A percentile compares a stretch with the other conserved stretches of the same genome.
Evolutionary conservation across 2,113 vertebrate genomes (phyloP).

Genomic region (Pipa parva): DNA sequence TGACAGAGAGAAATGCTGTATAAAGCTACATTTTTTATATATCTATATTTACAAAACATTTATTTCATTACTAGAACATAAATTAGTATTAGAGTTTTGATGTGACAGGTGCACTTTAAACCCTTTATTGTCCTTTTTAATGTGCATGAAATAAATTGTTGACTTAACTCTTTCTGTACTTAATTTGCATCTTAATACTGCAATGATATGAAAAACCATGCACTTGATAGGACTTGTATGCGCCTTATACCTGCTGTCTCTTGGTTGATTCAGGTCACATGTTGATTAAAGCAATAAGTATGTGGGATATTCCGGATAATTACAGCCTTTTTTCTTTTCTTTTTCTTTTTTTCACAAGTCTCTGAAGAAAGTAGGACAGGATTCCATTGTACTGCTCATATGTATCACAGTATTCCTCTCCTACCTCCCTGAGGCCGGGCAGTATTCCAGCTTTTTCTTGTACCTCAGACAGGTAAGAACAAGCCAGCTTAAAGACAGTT

Average conservation of each 20-base stretch:
- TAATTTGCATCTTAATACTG: background rate
- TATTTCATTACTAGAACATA: no score
- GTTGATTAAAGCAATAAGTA: background rate
- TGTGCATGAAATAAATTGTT: no score
- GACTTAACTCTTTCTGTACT: no score
- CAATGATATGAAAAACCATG: no score
- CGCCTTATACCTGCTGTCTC: background rate
- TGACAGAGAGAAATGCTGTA: no score
- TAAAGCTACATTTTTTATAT: no score
- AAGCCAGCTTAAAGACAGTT: background rate
- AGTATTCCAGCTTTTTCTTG: conserved; percentile 86
- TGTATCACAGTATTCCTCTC: conserved; percentile 87
- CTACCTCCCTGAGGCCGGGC: conserved; percentile 81
- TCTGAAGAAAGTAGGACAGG: conserved; percentile 82
- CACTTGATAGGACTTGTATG: no score
- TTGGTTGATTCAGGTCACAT: background rate
- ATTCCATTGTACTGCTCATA: conserved; percentile 82
- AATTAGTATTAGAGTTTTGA: no score
- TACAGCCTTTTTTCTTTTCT: background rate
- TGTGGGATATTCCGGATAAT: background rate
- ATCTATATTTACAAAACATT: no score
- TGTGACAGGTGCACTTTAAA: no score
- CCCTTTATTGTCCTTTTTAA: no score
- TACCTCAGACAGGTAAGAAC: conserved; percentile 84
- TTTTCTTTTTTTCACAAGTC: conserved; percentile 60